These are phyloP conservation scores for Zoanthus gigantus DNA, from an alignment of 92 coral and sea anemone species.

Conservation along the genomic window DNA sequence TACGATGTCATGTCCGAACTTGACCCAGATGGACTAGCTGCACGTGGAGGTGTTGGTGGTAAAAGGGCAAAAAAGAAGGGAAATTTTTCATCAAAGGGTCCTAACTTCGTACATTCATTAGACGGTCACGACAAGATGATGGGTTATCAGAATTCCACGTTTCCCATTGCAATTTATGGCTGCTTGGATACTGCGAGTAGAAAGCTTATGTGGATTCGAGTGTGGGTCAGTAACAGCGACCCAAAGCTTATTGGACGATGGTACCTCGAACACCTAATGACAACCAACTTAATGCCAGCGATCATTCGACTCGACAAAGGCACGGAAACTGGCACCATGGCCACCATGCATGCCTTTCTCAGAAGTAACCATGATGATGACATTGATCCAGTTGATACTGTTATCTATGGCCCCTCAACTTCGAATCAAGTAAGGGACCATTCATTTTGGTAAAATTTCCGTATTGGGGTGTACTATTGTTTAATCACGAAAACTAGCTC, in stretches of 20 bases:
- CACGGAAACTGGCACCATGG: slow-evolving; percentile 62
- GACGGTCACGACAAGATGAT: slow-evolving; percentile 56
- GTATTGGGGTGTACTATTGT: no score
- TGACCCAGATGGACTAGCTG: slow-evolving; percentile 67
- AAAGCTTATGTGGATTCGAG: slow-evolving; percentile 54
- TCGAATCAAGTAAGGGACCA: slow-evolving; percentile 40
- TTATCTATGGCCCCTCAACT: slow-evolving; percentile 43
- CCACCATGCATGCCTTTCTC: slow-evolving; percentile 57
- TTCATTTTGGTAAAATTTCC: no score
- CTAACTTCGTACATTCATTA: slow-evolving; percentile 55
- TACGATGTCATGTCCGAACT: slow-evolving; percentile 62
- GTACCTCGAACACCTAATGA: slow-evolving; percentile 30
- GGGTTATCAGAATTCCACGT: slow-evolving; percentile 55
- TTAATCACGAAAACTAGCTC: no score
- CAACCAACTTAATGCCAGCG: slow-evolving; percentile 38
- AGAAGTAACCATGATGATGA: slow-evolving; percentile 49
- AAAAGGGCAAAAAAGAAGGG: slow-evolving; percentile 51
- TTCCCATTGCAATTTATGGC: slow-evolving; percentile 28
- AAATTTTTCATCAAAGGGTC: slow-evolving; percentile 50
- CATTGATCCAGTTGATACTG: slow-evolving; percentile 41
- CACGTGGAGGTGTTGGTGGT: slow-evolving; percentile 57
- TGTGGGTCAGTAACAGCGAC: slow-evolving; percentile 55
- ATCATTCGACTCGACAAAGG: slow-evolving; percentile 54
- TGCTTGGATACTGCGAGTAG: slow-evolving; percentile 58
- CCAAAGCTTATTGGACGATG: slow-evolving; percentile 43